Conservation (phyloP, 2,888 invertebrate species). For the Zelleria hepariella region DNA sequence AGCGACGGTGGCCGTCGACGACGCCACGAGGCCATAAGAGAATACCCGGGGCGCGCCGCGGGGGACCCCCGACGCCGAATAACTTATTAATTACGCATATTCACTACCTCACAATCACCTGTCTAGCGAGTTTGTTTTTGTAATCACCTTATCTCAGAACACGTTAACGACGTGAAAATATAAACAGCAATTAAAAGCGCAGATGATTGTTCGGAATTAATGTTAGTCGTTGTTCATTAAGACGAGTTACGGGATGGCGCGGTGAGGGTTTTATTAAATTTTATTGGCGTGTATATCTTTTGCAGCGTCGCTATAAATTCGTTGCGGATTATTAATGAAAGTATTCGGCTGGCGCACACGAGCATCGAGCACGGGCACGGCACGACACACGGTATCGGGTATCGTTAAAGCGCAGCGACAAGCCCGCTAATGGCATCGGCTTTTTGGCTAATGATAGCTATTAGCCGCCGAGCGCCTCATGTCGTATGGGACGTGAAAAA, state of each 20-base stretch:
- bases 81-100: slow-evolving; percentile 63
- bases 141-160: slow-evolving; percentile 51
- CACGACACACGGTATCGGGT: slow-evolving; percentile 7
- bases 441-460: slow-evolving; percentile 32
- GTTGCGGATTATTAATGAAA: slow-evolving; percentile 30
- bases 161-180: slow-evolving; percentile 66
- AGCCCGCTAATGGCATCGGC: slow-evolving; percentile 31
- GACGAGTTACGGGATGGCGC: slow-evolving; percentile 28
- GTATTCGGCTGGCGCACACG: slow-evolving; percentile 24
- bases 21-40: slow-evolving; percentile 13
- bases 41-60: slow-evolving; percentile 28
- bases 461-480: slow-evolving; percentile 14
- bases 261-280: slow-evolving; percentile 56
- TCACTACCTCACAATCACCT: slow-evolving; percentile 57
- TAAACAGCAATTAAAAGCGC: slow-evolving; percentile 64
- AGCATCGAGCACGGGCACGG: slow-evolving; percentile 9
- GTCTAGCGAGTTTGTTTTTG: slow-evolving; percentile 62
- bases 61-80: slow-evolving; percentile 46
- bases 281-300: slow-evolving; percentile 38
- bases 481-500: slow-evolving; percentile 25
- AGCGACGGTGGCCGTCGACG: slow-evolving; percentile 5
- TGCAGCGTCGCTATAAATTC: slow-evolving; percentile 32
- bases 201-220: slow-evolving; percentile 48
- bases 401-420: slow-evolving; percentile 24
- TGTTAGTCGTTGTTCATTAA: slow-evolving; percentile 52